A percentile compares a stretch with the other conserved stretches of the same genome.
These are phyloP conservation scores for Mechanitis messenoides DNA, from an alignment of 2,888 invertebrate genomes.

Conservation along the genomic window DNA sequence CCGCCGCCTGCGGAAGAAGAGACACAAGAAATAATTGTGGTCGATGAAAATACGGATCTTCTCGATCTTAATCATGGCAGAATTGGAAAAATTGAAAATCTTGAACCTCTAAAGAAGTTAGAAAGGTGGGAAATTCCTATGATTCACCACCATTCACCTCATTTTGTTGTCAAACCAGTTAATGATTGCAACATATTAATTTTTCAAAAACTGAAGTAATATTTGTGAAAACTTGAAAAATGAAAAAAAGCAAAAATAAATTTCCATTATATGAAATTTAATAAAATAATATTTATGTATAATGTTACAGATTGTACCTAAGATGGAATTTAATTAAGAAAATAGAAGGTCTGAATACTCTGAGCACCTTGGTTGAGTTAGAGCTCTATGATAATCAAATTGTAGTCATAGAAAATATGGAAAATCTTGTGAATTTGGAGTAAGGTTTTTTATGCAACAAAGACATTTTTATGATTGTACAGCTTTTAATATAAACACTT, in stretches of 20 bases:
- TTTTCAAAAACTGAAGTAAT: too few species aligned
- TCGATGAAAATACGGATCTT: slow-evolving; percentile 81
- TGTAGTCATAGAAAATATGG: slow-evolving; percentile 92
- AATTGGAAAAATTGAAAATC: slow-evolving; percentile 88
- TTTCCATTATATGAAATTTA: neutral
- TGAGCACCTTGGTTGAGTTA: slow-evolving; percentile 88
- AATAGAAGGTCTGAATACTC: slow-evolving; percentile 89
- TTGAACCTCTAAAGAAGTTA: slow-evolving; percentile 85
- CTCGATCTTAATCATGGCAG: slow-evolving; percentile 94
- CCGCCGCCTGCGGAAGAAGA: slow-evolving; percentile 54
- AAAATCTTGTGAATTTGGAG: slow-evolving; percentile 91
- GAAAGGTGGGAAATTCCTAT: slow-evolving; percentile 70
- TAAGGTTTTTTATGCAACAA: slow-evolving; percentile 67
- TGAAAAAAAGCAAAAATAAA: too few species aligned
- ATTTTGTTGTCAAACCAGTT: neutral
- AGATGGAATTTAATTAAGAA: slow-evolving; percentile 97
- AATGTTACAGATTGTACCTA: slow-evolving; percentile 80
- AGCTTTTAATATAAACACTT: too few species aligned
- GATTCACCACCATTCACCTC: neutral
- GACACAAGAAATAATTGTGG: slow-evolving; percentile 78
- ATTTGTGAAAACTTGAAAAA: too few species aligned
- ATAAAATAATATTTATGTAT: slow-evolving; percentile 4
- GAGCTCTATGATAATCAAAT: slow-evolving; percentile 99
- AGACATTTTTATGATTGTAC: too few species aligned
- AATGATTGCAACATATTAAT: too few species aligned